These are phyloP conservation scores for Gobio gobio DNA, from an alignment of 2,113 vertebrate genomes.

Conservation along the genomic window DNA sequence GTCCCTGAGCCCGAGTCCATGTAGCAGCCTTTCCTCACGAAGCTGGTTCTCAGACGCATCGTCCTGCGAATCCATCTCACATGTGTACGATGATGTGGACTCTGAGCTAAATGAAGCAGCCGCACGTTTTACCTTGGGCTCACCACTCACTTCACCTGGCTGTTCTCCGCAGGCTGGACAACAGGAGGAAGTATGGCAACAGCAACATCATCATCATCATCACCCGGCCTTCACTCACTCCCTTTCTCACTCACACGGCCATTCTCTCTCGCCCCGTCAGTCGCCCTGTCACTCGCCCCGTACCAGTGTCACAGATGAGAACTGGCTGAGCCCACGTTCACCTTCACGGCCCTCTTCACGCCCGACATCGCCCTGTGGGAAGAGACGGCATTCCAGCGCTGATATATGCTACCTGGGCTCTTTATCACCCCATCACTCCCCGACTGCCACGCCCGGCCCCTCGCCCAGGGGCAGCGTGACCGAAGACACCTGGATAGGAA, in stretches of 20 bases:
- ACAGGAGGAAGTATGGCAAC: slow-evolving; percentile 82
- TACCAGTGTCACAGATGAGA: slow-evolving; percentile 97
- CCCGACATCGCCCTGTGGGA: slow-evolving; percentile 95
- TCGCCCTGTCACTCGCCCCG: slow-evolving; percentile 96
- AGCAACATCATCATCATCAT: slow-evolving; percentile 82
- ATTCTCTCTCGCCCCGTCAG: slow-evolving; percentile 87
- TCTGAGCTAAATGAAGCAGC: slow-evolving; percentile 97
- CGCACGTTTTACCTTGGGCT: slow-evolving; percentile 90
- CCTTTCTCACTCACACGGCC: slow-evolving; percentile 85
- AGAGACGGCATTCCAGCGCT: slow-evolving; percentile 95
- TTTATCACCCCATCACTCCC: slow-evolving; percentile 94
- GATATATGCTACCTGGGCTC: slow-evolving; percentile 92
- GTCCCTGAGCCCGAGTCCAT: slow-evolving; percentile 94
- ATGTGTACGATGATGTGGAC: slow-evolving; percentile 96
- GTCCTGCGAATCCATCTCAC: slow-evolving; percentile 96
- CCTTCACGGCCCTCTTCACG: slow-evolving; percentile 93
- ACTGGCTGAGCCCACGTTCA: slow-evolving; percentile 94
- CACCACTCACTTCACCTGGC: slow-evolving; percentile 89
- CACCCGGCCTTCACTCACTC: slow-evolving; percentile 84
- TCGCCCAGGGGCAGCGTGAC: slow-evolving; percentile 94
- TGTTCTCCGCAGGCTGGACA: slow-evolving; percentile 86
- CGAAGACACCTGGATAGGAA: slow-evolving; percentile 92
- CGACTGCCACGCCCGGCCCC: slow-evolving; percentile 90
- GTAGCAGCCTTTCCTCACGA: slow-evolving; percentile 95
- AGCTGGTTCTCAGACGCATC: slow-evolving; percentile 99